These are phyloP conservation scores for Tapirus terrestris DNA, from an alignment of 2,113 vertebrate genomes.

Conservation along the genomic window DNA sequence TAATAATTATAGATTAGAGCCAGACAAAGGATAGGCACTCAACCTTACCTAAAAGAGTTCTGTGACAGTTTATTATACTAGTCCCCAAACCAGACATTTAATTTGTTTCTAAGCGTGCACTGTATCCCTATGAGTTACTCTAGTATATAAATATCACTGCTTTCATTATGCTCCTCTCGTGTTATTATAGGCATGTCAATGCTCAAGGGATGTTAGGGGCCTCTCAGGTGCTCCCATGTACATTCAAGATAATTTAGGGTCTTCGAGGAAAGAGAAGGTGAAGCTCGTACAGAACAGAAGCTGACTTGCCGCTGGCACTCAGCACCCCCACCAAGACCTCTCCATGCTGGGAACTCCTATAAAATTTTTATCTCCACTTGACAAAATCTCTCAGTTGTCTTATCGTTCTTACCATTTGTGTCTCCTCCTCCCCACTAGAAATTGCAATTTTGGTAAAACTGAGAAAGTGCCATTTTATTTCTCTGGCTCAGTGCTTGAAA, in stretches of 20 bases:
- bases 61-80: background rate
- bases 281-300: background rate
- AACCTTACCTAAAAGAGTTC: background rate
- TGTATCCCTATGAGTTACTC: background rate
- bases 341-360: background rate
- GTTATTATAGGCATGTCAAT: background rate
- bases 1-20: constrained; percentile 55
- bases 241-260: background rate
- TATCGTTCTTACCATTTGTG: background rate
- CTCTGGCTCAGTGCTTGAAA: background rate
- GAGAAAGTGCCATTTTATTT: background rate
- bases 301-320: background rate
- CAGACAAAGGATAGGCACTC: background rate
- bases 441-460: background rate
- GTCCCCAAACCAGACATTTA: background rate
- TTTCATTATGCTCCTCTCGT: background rate
- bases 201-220: background rate
- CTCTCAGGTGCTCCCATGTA: background rate
- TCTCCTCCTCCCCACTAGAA: background rate
- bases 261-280: background rate
- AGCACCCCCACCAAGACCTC: background rate
- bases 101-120: background rate
- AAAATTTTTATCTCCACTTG: background rate
- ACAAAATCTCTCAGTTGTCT: background rate
- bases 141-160: background rate